These are phyloP conservation scores for Mormyrops boulengeri DNA, from an alignment of 2,797 vertebrate genomes.

Conservation along the genomic window DNA sequence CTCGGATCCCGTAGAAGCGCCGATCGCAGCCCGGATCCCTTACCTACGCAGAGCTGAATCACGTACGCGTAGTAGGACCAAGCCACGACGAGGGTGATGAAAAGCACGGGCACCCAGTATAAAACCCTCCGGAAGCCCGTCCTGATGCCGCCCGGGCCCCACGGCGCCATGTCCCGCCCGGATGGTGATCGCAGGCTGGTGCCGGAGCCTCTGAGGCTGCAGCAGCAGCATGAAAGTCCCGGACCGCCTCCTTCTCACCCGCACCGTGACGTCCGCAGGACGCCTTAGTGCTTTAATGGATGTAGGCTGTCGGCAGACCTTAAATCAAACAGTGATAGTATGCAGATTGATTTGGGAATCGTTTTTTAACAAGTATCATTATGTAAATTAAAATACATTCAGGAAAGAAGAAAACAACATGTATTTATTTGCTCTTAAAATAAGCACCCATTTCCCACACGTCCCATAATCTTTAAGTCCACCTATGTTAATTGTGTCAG, in stretches of 20 bases:
- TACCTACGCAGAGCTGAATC: constrained; percentile 70
- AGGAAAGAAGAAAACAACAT: background rate
- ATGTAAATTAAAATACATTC: background rate
- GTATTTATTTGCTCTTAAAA: background rate
- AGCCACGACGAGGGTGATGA: constrained; percentile 61
- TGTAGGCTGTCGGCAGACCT: background rate
- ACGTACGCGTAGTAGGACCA: constrained; percentile 79
- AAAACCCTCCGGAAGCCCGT: constrained; percentile 58
- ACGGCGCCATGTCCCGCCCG: constrained; percentile 52
- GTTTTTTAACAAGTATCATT: background rate
- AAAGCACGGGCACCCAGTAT: constrained; percentile 65
- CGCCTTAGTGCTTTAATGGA: background rate
- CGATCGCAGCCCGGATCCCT: constrained; percentile 35
- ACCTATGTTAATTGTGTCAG: background rate
- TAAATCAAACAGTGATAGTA: background rate
- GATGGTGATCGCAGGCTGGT: background rate
- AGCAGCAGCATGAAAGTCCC: background rate
- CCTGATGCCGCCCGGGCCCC: constrained; percentile 38
- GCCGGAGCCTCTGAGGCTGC: background rate
- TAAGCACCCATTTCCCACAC: background rate
- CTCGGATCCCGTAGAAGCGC: background rate
- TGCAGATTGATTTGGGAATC: background rate
- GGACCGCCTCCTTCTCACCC: background rate
- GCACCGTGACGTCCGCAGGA: background rate
- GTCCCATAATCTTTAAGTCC: background rate